These are phyloP conservation scores for Bemisia tabaci DNA, from an alignment of 1,140 invertebrate genomes.

Conservation along the genomic window DNA sequence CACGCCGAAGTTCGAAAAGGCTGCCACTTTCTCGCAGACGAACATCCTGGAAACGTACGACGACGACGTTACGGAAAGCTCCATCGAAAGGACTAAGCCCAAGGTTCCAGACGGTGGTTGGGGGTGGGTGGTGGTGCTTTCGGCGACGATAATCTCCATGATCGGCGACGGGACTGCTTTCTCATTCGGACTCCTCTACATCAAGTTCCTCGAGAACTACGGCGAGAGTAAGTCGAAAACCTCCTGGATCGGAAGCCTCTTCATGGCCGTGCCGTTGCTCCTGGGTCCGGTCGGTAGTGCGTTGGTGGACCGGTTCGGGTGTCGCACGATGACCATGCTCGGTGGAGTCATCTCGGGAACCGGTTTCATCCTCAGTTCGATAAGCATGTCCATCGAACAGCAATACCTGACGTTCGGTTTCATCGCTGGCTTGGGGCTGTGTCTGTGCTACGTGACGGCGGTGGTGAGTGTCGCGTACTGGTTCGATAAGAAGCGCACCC, in stretches of 20 bases:
- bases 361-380: slow-evolving; percentile 71
- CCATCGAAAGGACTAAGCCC: slow-evolving; percentile 18
- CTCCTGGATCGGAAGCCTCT: slow-evolving; percentile 75
- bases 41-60: too few relatives aligned
- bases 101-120: slow-evolving; percentile 55
- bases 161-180: slow-evolving; percentile 94
- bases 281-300: slow-evolving; percentile 75
- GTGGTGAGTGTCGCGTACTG: slow-evolving; percentile 93
- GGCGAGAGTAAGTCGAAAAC: slow-evolving; percentile 64
- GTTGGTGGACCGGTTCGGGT: slow-evolving; percentile 76
- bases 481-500: slow-evolving; percentile 79
- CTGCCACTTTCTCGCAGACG: too few relatives aligned
- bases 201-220: slow-evolving; percentile 76
- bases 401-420: slow-evolving; percentile 75
- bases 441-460: slow-evolving; percentile 74
- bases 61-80: background rate
- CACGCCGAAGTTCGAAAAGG: background rate
- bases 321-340: slow-evolving; percentile 30
- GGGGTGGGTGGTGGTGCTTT: slow-evolving; percentile 79
- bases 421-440: slow-evolving; percentile 71
- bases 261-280: slow-evolving; percentile 74
- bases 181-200: slow-evolving; percentile 79
- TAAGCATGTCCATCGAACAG: slow-evolving; percentile 57
- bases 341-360: slow-evolving; percentile 55
- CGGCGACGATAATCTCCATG: slow-evolving; percentile 72